Conservation (phyloP, 2,888 invertebrate species). For the Nomada fabriciana region DNA sequence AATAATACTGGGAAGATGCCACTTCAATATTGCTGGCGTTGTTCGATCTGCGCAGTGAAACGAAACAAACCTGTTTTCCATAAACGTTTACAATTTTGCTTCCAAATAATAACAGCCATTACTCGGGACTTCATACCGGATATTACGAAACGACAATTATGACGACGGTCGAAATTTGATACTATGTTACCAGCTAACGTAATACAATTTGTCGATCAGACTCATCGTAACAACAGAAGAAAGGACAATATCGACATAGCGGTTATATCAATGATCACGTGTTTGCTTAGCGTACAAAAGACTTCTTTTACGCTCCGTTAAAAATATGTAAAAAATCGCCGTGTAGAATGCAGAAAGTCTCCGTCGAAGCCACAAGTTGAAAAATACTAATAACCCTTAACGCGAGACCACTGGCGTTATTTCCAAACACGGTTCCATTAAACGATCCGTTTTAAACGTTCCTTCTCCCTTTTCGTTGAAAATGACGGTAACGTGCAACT, state of each 20-base stretch:
- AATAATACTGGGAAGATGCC: constrained; percentile 42
- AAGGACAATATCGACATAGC: background rate
- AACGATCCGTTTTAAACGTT: background rate
- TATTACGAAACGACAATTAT: constrained; percentile 5
- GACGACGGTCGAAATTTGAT: constrained; percentile 4
- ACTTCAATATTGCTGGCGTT: background rate
- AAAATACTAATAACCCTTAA: constrained; percentile 12
- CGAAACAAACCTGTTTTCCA: no score
- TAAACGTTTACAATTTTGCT: no score
- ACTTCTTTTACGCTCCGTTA: constrained; percentile 15
- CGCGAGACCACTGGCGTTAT: constrained; percentile 36
- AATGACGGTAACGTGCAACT: constrained; percentile 3
- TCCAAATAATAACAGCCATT: no score
- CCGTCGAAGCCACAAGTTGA: background rate
- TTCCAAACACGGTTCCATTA: constrained; percentile 38
- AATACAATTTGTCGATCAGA: constrained; percentile 12
- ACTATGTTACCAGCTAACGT: constrained; percentile 11
- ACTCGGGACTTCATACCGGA: background rate
- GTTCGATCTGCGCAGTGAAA: background rate
- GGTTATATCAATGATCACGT: constrained; percentile 2
- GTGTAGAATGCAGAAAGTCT: constrained; percentile 2
- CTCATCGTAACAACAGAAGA: constrained; percentile 14
- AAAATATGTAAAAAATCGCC: constrained; percentile 41
- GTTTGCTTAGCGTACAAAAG: background rate
- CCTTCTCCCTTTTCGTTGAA: background rate